Base-by-base conservation (phyloP, 2,797 vertebrate genomes). In the Lagodon rhomboides region DNA sequence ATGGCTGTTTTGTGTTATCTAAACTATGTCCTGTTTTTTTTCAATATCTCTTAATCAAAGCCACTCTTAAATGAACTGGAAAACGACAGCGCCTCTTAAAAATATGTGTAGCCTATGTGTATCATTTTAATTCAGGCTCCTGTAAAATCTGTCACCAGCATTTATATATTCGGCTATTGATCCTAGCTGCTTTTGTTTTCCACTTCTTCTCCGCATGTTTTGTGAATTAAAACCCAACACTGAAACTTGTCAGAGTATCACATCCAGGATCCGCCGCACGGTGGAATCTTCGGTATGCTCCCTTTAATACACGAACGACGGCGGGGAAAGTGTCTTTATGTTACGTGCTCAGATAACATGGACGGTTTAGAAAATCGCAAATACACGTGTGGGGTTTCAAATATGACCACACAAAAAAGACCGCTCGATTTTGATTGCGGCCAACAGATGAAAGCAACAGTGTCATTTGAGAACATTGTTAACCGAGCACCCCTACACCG, bases 231-330 rank as follows among this genome's bases (percentile, higher is more conserved):
- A 34, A 9, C 34, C 34, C 34, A 34, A 34, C 34, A 34, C 7
- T 55, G 8, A 79, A 83, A 77, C 54, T 75, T 81, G 43, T 58
- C 77, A 70, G 25, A 71, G 68, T 78, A 77, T 82, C 64, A 75
- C 73, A 75, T 63, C 68, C 61, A 89, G 86, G 82, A 87, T 76
- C 79, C 88, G 75, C 87, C 84, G 86, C 90, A 89, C 80, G 75
- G 79, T 86, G 95, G 95, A 96, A 96, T 96, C 93, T 88, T 77
- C 91, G 93, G 94, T 92, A 96, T 96, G 93, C 76, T 63, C 62
- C 86, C 76, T 89, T 64, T 63, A 77, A 84, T 65, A 84, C 85
- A 81, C 68, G 54, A 92, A 85, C 44, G 46, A 44, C 69, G 88
- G 93, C 43, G 50, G 13, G 56, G n/a, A 6, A 7, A 0, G 0